Evolutionary conservation across 1,140 invertebrate genomes (phyloP), one percentile per base, ranked within the genome.

Genomic region (Cotesia typhae): DNA sequence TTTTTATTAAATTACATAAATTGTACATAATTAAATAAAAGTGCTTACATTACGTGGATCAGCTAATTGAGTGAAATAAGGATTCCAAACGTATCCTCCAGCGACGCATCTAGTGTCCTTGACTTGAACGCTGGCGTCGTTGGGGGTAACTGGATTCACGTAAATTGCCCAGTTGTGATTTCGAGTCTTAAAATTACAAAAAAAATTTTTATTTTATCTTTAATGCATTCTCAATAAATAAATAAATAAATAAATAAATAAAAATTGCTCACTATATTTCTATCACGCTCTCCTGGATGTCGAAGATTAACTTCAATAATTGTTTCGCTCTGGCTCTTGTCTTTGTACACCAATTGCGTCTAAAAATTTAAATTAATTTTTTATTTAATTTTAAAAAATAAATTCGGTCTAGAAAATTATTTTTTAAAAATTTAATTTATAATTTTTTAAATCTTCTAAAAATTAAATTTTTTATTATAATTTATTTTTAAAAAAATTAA

Each of bases 81-180:
- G 96, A 88, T 98, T 98, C 95, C 95, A 98, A 37, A 93, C 89
- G 80, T 95, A 96, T 28, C 96, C 96, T 59, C 93, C 94, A 4
- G 95, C 96, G 4, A 95, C 92, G 84, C 97, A 98, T 72, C 95
- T 88, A 1, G 94, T 94, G 69, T 89, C 86, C 63, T 93, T 90
- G 36, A 92, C 90, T 84, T 92, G 91, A 1, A 96, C 94, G 6
- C 94, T 89, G 4, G 95, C 95, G 87, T 98, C 96, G 41, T 96
- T 94, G 28, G 28, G 28, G n/a, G 94, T 95, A 17, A 98, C 94
- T 0, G 94, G 94, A 86, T 96, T 97, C 6, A 97, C 96, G 82
- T 93, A 98, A 71, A 98, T 93, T 60, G 94, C 93, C 96, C 96
- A 98, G 75, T 95, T 92, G 85, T 98, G 96, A 75, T 94, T 90